Evolutionary conservation across 2,888 invertebrate species (phyloP).

Genomic region (Metallyticus violacea): DNA sequence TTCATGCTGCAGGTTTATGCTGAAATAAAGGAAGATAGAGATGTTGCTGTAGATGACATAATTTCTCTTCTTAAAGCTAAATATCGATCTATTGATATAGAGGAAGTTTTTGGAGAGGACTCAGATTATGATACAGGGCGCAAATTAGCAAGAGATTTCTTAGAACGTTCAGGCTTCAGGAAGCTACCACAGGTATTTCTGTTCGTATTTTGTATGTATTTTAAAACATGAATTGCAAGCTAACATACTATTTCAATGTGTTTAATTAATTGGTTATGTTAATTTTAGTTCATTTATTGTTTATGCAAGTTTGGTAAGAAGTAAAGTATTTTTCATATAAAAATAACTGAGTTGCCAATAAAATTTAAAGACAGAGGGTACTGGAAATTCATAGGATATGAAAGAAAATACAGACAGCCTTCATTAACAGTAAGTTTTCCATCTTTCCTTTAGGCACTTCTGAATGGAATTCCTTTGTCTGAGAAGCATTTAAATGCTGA

Average conservation of each 20-base stretch:
- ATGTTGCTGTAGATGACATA: slow-evolving; percentile 65
- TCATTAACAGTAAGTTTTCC: neutral
- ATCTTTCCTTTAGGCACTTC: slow-evolving; percentile 61
- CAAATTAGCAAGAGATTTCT: slow-evolving; percentile 74
- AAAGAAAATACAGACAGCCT: neutral
- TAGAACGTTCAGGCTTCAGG: slow-evolving; percentile 70
- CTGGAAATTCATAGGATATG: neutral
- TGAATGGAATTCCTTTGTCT: slow-evolving; percentile 88
- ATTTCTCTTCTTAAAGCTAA: slow-evolving; percentile 65
- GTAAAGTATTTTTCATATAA: too few species aligned
- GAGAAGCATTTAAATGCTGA: slow-evolving; percentile 68
- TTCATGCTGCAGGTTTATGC: slow-evolving; percentile 52
- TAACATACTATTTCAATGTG: slow-evolving; percentile 3
- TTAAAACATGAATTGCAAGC: neutral
- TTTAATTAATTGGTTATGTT: neutral
- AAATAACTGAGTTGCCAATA: too few species aligned
- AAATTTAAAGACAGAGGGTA: too few species aligned
- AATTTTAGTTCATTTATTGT: too few species aligned
- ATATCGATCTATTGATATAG: slow-evolving; percentile 58
- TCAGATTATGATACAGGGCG: slow-evolving; percentile 90
- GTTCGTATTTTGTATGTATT: neutral
- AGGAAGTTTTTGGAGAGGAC: slow-evolving; percentile 81
- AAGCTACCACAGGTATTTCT: slow-evolving; percentile 62
- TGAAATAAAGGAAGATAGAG: slow-evolving; percentile 48
- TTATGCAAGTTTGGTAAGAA: too few species aligned